Conservation (phyloP, 2,888 invertebrate species). For the Eueremaeus valkanovi region DNA sequence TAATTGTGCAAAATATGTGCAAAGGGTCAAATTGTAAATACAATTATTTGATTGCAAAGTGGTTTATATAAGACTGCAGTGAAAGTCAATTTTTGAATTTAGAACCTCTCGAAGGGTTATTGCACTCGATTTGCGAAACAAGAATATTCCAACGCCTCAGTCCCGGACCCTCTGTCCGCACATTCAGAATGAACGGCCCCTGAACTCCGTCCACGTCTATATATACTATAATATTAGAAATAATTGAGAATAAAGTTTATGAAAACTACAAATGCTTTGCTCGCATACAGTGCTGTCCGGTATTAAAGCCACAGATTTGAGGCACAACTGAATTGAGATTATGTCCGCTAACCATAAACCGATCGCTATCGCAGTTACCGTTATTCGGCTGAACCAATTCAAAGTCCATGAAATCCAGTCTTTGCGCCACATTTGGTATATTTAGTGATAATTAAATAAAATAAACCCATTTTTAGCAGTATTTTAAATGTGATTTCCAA, state of each 20-base stretch:
- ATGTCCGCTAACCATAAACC: constrained; percentile 43
- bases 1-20: too few species aligned
- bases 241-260: constrained; percentile 1
- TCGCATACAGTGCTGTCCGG: constrained; percentile 44
- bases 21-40: neutral
- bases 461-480: too few species aligned
- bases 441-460: neutral
- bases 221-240: constrained; percentile 44
- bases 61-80: neutral
- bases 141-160: constrained; percentile 46
- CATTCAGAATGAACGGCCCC: constrained; percentile 43
- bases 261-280: neutral
- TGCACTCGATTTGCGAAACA: constrained; percentile 46
- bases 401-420: constrained; percentile 46
- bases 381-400: constrained; percentile 42
- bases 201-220: constrained; percentile 45
- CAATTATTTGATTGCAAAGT: neutral
- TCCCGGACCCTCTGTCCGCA: constrained; percentile 43
- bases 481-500: too few species aligned
- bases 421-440: too few species aligned
- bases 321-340: constrained; percentile 45
- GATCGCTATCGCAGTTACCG: constrained; percentile 45
- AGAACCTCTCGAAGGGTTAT: constrained; percentile 43
- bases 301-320: constrained; percentile 46
- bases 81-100: neutral